phyloP scores from a whole-genome alignment of 2,113 vertebrate genomes.

The Menura novaehollandiae region DNA sequence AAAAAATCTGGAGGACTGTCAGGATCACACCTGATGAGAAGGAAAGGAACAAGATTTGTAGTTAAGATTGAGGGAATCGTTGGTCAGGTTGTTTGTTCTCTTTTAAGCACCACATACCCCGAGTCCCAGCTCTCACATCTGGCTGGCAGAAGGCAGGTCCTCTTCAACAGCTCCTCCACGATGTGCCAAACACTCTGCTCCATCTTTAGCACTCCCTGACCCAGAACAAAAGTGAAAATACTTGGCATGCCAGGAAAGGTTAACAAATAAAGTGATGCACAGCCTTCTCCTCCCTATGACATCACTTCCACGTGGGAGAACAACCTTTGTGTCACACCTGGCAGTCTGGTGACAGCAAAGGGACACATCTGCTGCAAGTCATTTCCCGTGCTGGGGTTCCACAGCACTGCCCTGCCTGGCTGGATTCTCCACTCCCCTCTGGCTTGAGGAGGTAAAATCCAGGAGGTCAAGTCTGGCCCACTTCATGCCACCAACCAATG shows the following conservation, averaged over 20 bases:
- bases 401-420: background rate
- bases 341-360: background rate
- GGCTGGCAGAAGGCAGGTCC: constrained; percentile 42
- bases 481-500: background rate
- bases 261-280: background rate
- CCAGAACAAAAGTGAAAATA: constrained; percentile 56
- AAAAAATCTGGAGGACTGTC: background rate
- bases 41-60: constrained; percentile 2
- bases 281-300: background rate
- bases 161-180: background rate
- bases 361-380: background rate
- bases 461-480: background rate
- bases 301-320: background rate
- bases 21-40: background rate
- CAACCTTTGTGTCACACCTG: background rate
- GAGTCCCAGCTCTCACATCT: background rate
- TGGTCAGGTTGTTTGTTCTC: background rate
- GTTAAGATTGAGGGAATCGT: background rate
- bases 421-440: background rate
- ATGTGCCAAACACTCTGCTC: constrained; percentile 14
- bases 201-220: constrained; percentile 25
- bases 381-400: background rate
- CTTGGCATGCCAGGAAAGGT: constrained; percentile 4
- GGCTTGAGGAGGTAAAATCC: background rate
- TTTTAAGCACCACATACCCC: background rate